Base-by-base conservation (phyloP, 2,888 invertebrate genomes). In the Parnassius orleans region DNA sequence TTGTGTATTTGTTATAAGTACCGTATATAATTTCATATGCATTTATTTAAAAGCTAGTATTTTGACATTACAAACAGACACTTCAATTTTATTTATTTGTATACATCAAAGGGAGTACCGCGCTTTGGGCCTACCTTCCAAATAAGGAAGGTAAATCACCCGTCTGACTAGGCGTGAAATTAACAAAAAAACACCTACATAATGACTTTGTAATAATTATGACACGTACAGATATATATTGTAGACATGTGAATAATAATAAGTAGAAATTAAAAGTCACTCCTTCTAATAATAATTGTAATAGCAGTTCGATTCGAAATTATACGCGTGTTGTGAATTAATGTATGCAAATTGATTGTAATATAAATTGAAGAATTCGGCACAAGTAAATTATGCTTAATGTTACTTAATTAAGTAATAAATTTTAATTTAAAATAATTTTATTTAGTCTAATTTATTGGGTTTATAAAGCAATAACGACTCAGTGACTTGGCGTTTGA, bases 141-240 rank as follows among this genome's bases (percentile, higher is more conserved):
- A 42, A n/a, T 7, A 51, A 55, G 33, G 56, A 41, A 24, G 2
- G 41, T 44, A 19, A 55, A n/a, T 51, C 52, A 12, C 15, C 12
- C 46, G 56, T 41, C 15, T 53, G 44, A 57, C 47, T 14, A 57
- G 47, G 42, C 57, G 19, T 53, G 53, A 57, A 53, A 48, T 57
- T 42, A 61, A 61, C 42, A 11, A 15, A 61, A 53, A 57, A 57
- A 53, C 43, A 43, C 42, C 1, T 43, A n/a, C 50, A 51, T 55
- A 61, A 56, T 12, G 19, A 11, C 9, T 42, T 19, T 11, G 33
- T 53, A 52, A 24, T 41, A 19, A 54, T 53, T 47, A 44, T 58
- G 54, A 50, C 60, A 47, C 2, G 15, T 44, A 53, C 33, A 43
- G 10, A 42, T 14, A 10, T n/a, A 53, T 10, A 9, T 14, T 14